Percentiles rank a stretch among this genome's conserved stretches.
phyloP scores from a whole-genome alignment of 1,140 invertebrate genomes.

The Hycleus phaleratus region DNA sequence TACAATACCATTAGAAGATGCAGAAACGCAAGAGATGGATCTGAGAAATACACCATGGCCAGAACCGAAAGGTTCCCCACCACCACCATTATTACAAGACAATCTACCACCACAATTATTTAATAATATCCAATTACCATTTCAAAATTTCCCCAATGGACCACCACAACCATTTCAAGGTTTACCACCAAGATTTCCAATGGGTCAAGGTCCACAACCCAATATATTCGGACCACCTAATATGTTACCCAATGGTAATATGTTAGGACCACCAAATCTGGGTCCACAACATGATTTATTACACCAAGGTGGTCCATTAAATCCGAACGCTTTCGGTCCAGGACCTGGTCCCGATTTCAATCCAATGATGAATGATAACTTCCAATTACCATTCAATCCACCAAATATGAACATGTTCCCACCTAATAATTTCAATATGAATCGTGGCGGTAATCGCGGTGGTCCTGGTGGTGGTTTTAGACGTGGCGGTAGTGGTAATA shows the following conservation, averaged over 20 bases:
- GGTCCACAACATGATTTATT: conserved; percentile 35
- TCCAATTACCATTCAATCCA: conserved; percentile 21
- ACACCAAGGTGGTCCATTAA: conserved; percentile 25
- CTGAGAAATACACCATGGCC: conserved; percentile 69
- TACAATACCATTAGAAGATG: conserved; percentile 82
- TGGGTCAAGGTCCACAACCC: conserved; percentile 6
- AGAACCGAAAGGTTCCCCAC: conserved; percentile 61
- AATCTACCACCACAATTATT: conserved; percentile 41
- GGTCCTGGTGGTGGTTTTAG: conserved; percentile 29
- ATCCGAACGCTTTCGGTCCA: conserved; percentile 25
- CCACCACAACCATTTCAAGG: conserved; percentile 39
- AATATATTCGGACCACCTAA: conserved; percentile 31
- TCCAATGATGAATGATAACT: conserved; percentile 28
- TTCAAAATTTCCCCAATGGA: conserved; percentile 40
- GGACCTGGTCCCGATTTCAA: conserved; percentile 23
- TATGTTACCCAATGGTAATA: conserved; percentile 37
- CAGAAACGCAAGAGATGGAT: conserved; percentile 67
- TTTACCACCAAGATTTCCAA: conserved; percentile 10
- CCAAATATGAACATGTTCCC: conserved; percentile 32
- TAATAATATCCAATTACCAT: conserved; percentile 43
- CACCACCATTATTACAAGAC: conserved; percentile 28
- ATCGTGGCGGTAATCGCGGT: conserved; percentile 33
- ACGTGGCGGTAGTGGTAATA: conserved; percentile 29
- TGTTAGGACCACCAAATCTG: conserved; percentile 35
- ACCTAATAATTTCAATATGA: conserved; percentile 34